Base-by-base conservation (phyloP, 2,113 vertebrate genomes). In the Phrynocephalus versicolor region DNA sequence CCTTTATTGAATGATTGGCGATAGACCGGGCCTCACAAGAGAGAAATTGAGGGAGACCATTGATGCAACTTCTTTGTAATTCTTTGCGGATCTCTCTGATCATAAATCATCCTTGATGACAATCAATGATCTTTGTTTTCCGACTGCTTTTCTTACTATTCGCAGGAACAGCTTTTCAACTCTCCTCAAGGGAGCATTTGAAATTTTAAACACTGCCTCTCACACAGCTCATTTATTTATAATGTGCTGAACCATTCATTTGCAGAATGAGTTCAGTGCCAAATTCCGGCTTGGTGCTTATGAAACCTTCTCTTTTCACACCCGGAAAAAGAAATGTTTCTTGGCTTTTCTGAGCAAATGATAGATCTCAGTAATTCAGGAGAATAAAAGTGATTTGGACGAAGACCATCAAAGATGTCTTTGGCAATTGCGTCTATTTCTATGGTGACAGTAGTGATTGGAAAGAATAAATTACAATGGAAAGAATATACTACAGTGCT, bases 171-270 rank as follows among this genome's bases (percentile, higher is more conserved):
- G 85, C 37, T 91, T 93, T 91, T 83, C 27, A 30, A 89, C 76
- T 91, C 92, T 89, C 86, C 94, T 94, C 93, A 88, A 92, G 93
- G 93, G 93, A 23, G 83, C 85, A 77, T 93, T 96, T 91, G 93
- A 89, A 72, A 75, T 86, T 85, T 71, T 82, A 92, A 91, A 83
- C 89, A 88, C 88, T 86, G 35, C 90, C 65, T 76, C 65, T 92
- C 30, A 33, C 62, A 82, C n/a, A 71, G 45, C 89, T 91, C 93
- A 88, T 93, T 95, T 92, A 82, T 71, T 18, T 27, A 92, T 93
- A 90, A 91, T 88, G 89, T 81, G 57, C 88, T 85, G 87, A 45
- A 35, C 87, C 85, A 85, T 93, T 93, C 78, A 57, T 90, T 88
- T 89, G 90, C 89, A 65, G 77, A 92, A 87, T 84, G 86, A 82